Evolutionary conservation across 2,888 invertebrate genomes (phyloP), one percentile per base, ranked within the genome.

Genomic region (Autographa pulchrina): DNA sequence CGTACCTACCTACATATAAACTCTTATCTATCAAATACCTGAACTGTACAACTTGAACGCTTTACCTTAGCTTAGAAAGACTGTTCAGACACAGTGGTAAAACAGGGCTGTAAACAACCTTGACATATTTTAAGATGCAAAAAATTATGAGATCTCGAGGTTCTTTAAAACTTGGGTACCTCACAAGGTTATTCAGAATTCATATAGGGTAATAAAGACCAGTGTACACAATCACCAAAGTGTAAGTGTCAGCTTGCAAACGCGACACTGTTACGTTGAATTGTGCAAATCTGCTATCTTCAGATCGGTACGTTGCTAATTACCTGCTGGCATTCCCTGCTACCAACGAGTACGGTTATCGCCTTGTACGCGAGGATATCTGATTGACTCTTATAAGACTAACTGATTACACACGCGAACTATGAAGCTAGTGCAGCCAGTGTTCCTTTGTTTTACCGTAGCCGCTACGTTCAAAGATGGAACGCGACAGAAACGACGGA

Each of bases 251-350:
- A 77, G 66, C 71, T 78, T 74, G 68, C 74, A 78, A 65, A 70
- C 38, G 20, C 48, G 75, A 75, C 65, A 65, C 60, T 52, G 65
- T 65, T 70, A 82, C 81, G 84, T 75, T 71, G 70, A 65, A 41
- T 67, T 77, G 70, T 70, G 65, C 63, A 67, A 73, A 70, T 81
- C 68, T 70, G 68, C 73, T 83, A 85, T 82, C 81, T 65, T 38
- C 61, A 75, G 78, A 83, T 80, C 80, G 77, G 74, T 70, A 78
- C 66, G 75, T 80, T 78, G 82, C 80, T 87, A 89, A 89, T 85
- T 80, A 81, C 75, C 62, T 80, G 78, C 82, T 82, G 82, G 74
- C 82, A 84, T 86, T 80, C 80, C 79, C 25, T 74, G 68, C 75
- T 59, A 74, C 67, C 43, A 67, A 52, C 72, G 64, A 72, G 64